Base-by-base conservation (phyloP, 2,797 vertebrate species). In the Synaphobranchus kaupii region DNA sequence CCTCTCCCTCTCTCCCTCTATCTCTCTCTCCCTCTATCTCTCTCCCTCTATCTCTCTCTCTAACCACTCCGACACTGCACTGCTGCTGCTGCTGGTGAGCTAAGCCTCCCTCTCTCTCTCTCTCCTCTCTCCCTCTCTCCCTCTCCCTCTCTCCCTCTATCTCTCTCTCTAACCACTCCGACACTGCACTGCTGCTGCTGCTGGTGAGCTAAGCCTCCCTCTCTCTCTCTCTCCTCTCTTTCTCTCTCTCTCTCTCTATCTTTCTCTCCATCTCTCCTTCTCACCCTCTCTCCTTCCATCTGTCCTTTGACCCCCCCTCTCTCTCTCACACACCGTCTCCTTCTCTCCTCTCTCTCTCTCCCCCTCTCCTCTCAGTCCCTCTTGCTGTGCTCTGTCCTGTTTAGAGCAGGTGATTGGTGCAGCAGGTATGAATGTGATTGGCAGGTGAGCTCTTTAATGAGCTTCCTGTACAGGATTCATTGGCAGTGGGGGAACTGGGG, bases 71-170 rank as follows among this genome's bases (percentile, higher is more conserved):
- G 98, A 99, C 60, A 93, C 98, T 86, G 95, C 97, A 84, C 95
- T 99, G 87, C 95, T 99, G 47, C 95, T 99, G 31, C 88, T 99
- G 31, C 88, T 98, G 91, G 98, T 99, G 92, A 97, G 88, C 4
- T 28, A 86, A 81, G 89, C 87, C 15, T 54, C 52, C 13, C 52
- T 13, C 52, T 54, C 10, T 54, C 52, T 10, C 52, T 54, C 4
- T 50, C 48, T 50, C 48, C 6, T 10, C 3, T 50, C 48, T 10
- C 48, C 9, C 4, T 50, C 48, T 39, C 39, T 39, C 39, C 39
- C 39, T 39, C 39, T 39, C 39, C 2, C 39, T 6, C 48, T 10
- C 48, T 50, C 48, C 5, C 48, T 50, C 48, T 50, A 1, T 50
- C 48, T 10, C 48, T 48, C 48, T 48, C 0, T 8, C 48, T 48